Evolutionary conservation across 2,113 vertebrate genomes (phyloP).

Genomic region (Carlito syrichta): DNA sequence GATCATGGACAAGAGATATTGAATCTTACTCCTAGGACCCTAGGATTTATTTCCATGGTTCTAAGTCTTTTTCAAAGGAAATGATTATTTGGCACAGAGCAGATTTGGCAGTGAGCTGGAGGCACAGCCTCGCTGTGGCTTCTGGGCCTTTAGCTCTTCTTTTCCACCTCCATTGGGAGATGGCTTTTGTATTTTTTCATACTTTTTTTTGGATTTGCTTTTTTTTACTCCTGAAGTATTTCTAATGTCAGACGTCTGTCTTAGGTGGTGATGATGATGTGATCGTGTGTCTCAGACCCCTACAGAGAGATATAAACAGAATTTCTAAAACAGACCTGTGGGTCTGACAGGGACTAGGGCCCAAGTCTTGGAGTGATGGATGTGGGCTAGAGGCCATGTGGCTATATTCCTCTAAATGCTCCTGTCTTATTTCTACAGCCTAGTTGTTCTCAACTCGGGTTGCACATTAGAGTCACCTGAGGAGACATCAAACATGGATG

Average conservation of each 20-base stretch:
- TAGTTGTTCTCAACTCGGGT: fast-evolving
- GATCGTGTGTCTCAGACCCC: background rate
- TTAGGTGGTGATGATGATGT: background rate
- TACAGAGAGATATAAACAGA: background rate
- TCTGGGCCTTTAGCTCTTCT: background rate
- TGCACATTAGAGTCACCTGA: background rate
- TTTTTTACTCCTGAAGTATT: background rate
- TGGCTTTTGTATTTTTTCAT: background rate
- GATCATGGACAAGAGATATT: background rate
- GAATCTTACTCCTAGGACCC: background rate
- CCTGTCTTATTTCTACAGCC: background rate
- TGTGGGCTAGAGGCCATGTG: background rate
- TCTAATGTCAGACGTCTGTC: background rate
- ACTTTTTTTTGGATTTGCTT: background rate
- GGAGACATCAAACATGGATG: background rate
- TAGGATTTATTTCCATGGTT: background rate
- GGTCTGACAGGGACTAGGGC: no score
- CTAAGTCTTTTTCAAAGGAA: background rate
- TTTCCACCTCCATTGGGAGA: background rate
- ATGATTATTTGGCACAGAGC: fast-evolving
- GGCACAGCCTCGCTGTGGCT: background rate
- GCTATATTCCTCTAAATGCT: background rate
- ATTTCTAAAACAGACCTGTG: background rate
- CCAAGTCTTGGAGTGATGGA: background rate
- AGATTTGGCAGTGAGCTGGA: background rate